A percentile compares a stretch with the other conserved stretches of the same genome.
phyloP scores from a whole-genome alignment of 2,797 vertebrate genomes.

The Balearica regulorum region DNA sequence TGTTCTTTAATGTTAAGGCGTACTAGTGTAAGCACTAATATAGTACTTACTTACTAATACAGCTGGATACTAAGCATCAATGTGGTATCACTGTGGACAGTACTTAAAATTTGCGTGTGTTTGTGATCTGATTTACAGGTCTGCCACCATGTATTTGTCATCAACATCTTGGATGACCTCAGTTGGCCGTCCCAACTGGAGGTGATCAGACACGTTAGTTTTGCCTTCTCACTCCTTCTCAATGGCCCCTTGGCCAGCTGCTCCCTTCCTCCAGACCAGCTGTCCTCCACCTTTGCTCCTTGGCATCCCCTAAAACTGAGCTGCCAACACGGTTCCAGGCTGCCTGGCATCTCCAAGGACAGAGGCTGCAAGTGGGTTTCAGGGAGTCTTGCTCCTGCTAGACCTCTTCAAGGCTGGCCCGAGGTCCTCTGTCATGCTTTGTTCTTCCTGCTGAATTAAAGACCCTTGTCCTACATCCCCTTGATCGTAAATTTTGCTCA shows the following conservation, averaged over 20 bases:
- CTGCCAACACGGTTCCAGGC: accelerated
- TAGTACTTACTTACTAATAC: too few species aligned
- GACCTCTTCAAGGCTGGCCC: neutral
- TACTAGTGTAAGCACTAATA: neutral
- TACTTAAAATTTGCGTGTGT: neutral
- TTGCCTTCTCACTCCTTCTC: neutral
- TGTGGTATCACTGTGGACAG: neutral
- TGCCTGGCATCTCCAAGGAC: accelerated
- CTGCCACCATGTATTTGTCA: neutral
- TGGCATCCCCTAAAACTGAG: neutral
- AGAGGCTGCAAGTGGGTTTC: neutral
- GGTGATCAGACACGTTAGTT: neutral
- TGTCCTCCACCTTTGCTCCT: neutral
- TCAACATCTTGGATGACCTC: neutral
- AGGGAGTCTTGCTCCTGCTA: neutral
- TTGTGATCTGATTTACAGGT: neutral
- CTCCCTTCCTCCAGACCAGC: neutral
- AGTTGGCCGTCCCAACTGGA: neutral
- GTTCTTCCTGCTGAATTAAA: neutral
- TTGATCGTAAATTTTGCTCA: neutral
- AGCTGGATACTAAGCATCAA: neutral
- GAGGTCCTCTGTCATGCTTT: neutral
- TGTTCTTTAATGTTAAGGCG: neutral
- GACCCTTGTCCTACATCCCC: neutral
- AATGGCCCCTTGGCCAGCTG: neutral